Evolutionary conservation across 1,140 invertebrate species (phyloP), one percentile per base, ranked within the genome.

Genomic region (Diachasmimorpha longicaudata): DNA sequence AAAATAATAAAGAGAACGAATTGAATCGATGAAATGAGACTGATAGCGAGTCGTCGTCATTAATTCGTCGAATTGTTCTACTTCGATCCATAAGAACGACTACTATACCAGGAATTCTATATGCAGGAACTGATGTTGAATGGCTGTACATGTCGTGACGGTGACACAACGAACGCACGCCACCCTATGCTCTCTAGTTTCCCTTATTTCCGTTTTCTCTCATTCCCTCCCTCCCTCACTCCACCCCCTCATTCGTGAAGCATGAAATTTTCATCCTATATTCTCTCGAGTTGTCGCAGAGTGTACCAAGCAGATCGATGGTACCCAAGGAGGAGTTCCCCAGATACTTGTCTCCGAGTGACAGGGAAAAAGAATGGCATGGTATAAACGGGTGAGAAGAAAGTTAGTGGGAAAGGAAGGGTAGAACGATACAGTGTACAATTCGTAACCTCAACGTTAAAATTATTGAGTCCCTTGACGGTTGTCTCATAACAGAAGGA

Each of bases 231-330:
- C 58, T 13, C 21, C 21, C 13, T 9, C 23, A 1, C 10, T 19
- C 58, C 21, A 3, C 58, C 21, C 19, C 21, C 58, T 14, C 58
- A 3, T 63, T 25, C 23, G 10, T 14, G 8, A 63, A 63, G 21
- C 58, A 63, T 63, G 23, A 63, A 63, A 63, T 63, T 63, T 63
- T 63, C 58, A 63, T 63, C 23, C 58, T 31, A 63, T 31, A 63
- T 63, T 63, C 58, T 63, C 58, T 63, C 58, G 58, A 63, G 23
- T 63, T 63, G 58, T 63, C 58, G 58, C 58, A 25, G 58, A 63
- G 58, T 63, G 23, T 63, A 63, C 58, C 58, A 23, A 25, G 11
- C 48, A 63, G 58, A 63, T 63, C 58, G 58, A 63, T 63, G 58
- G 58, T 63, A 63, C 19, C 58, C 58, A 25, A 63, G 58, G 13